A percentile compares a stretch with the other conserved stretches of the same genome.
phyloP scores from a whole-genome alignment of 2,113 vertebrate genomes.

The Notarius lentiginosus region DNA sequence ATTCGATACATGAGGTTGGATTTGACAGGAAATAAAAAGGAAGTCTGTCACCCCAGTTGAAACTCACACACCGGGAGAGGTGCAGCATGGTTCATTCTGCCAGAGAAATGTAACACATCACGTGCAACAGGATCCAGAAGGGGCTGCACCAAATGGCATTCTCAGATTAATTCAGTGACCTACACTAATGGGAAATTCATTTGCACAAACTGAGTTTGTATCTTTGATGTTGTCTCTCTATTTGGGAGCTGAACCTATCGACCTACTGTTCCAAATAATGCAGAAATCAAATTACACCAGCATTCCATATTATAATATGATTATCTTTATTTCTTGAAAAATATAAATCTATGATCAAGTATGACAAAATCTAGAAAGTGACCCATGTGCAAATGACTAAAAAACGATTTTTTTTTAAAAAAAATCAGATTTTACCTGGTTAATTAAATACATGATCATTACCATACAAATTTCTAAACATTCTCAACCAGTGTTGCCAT shows the following conservation, averaged over 20 bases:
- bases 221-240: conserved; percentile 28
- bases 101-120: conserved; percentile 70
- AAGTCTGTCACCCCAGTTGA: conserved; percentile 67
- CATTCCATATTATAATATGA: not conserved
- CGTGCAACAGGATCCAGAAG: conserved; percentile 78
- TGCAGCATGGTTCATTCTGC: conserved; percentile 48
- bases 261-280: conserved; percentile 41
- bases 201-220: conserved; percentile 66
- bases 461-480: not conserved
- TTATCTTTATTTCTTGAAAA: not conserved
- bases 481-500: not conserved
- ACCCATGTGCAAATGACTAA: not conserved
- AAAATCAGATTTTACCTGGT: no score
- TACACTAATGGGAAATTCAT: conserved; percentile 85
- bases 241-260: conserved; percentile 18
- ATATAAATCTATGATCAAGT: not conserved
- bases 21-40: conserved; percentile 59
- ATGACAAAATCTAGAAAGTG: not conserved
- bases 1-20: conserved; percentile 25
- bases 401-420: no score
- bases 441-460: not conserved
- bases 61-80: conserved; percentile 38
- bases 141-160: conserved; percentile 85
- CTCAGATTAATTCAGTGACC: conserved; percentile 94
- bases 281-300: conserved; percentile 44